Evolutionary conservation across 2,797 vertebrate species (phyloP).

Genomic region (Eptatretus atami): DNA sequence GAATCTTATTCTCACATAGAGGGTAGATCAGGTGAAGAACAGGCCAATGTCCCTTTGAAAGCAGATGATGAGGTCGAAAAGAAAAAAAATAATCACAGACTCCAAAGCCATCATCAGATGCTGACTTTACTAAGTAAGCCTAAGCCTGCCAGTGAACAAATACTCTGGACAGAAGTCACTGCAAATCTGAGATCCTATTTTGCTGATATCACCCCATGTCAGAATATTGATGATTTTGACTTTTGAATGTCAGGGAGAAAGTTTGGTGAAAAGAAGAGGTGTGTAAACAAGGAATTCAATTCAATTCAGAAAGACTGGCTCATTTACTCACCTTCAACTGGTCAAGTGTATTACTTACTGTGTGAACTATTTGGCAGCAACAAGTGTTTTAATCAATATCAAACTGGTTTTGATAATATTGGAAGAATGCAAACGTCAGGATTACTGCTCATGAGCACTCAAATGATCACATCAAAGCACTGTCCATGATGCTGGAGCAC

Average conservation of each 20-base stretch:
- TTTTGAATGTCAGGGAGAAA: slow-evolving; percentile 2
- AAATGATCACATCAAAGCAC: slow-evolving; percentile 2
- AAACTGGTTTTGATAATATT: background rate
- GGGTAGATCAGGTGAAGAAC: too few species aligned
- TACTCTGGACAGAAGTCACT: slow-evolving; percentile 5
- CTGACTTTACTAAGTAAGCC: slow-evolving; percentile 2
- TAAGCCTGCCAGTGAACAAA: background rate
- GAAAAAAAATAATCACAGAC: background rate
- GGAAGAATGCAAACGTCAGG: background rate
- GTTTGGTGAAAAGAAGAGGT: slow-evolving; percentile 4
- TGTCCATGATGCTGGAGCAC: slow-evolving; percentile 3
- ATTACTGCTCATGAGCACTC: background rate
- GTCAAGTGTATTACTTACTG: background rate
- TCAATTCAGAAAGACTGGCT: background rate
- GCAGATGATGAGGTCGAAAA: background rate
- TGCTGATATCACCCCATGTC: slow-evolving; percentile 1
- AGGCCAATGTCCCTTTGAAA: background rate
- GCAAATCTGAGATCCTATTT: slow-evolving; percentile 1
- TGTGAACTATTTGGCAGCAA: background rate
- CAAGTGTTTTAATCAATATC: slow-evolving; percentile 2
- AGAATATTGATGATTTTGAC: slow-evolving; percentile 5
- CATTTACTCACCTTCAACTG: slow-evolving; percentile 4
- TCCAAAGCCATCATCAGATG: slow-evolving; percentile 1
- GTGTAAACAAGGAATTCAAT: too few species aligned
- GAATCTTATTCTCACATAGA: too few species aligned